Evolutionary conservation across 2,797 vertebrate genomes (phyloP), one percentile per base, ranked within the genome.

Genomic region (Pantherophis alleghaniensis): DNA sequence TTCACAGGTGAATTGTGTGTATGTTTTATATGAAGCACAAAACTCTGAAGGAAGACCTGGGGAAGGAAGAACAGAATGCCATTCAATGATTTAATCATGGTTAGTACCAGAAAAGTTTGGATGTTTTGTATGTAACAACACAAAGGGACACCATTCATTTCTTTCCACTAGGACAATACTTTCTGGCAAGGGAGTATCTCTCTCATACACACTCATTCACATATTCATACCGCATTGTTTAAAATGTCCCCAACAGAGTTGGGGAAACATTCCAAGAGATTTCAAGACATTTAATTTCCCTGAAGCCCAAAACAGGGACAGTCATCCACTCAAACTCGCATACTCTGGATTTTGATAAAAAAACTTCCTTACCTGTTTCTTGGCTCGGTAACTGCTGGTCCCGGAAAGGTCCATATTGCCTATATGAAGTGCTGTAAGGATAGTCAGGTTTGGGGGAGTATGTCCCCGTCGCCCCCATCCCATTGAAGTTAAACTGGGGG

Each of bases 361-460:
- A 59, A 37, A 37, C 18, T 37, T 59, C 60, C 97, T 97, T 98
- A 99, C 99, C 99, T 98, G 99, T 98, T 93, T 98, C 98, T 61
- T 98, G 99, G 5, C 98, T 98, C 0, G 99, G 98, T 53, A 99
- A 98, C 96, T 99, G 99, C 96, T 99, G 98, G 91, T 99, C 99
- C 96, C 99, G 98, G 98, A 99, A 99, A 96, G 99, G 98, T 94
- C 98, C 98, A 95, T 99, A 99, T 93, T 99, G 98, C 95, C 99
- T 97, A 97, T 99, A 99, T 90, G 98, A 98, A 57, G 98, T 98
- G 74, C 98, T 98, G 96, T 99, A 99, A 74, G 98, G 97, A 94
- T 99, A 99, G 93, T 99, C 99, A 55, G 99, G 98, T 97, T 99
- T 99, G 89, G 98, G 98, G 95, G 98, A 98, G 96, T 99, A 99